Evolutionary conservation across 2,888 invertebrate species (phyloP), one percentile per base, ranked within the genome.

Genomic region (Rhingia campestris): DNA sequence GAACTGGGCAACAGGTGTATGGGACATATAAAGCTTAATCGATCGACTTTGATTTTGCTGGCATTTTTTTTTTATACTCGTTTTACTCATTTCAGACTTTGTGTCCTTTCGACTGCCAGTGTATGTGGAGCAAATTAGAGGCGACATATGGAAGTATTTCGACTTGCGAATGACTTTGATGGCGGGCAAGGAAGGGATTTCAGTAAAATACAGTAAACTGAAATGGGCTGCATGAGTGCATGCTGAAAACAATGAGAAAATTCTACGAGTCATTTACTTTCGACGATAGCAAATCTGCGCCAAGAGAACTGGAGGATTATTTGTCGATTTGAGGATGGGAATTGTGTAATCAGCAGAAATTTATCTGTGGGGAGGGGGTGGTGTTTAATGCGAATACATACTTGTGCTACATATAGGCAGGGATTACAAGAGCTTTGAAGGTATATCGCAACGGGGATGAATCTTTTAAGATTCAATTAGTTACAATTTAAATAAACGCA

Each of bases 21-120:
- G 35, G 30, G 51, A 47, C 43, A 51, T 30, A 73, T 53, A 77
- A 49, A 54, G 43, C 63, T 69, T 69, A 76, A 76, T 70, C 76
- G 76, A 61, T 72, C 22, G 70, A 58, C 76, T 81, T 76, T 39
- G 81, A 70, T 75, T 81, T 81, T 64, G 70, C 66, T 72, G 45
- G 58, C 41, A 69, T 35, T 14, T 39, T 51, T 59, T 67, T 51
- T 14, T 43, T 30, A 59, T 9, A 7, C 6, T 51, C 14, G 12
- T 9, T 54, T 7, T 58, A n/a, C 30, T 12, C 47, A 41, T 9
- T 6, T 14, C 4, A 9, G 41, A 10, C 7, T 61, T 41, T 51
- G 64, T n/a, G 39, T 59, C 51, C 32, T 22, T 37, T 64, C 9
- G 53, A n/a, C n/a, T n/a, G n/a, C n/a, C n/a, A 51, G 12, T 58